These are phyloP conservation scores for Chrysolina americana DNA, from an alignment of 2,888 invertebrate genomes.

Conservation along the genomic window DNA sequence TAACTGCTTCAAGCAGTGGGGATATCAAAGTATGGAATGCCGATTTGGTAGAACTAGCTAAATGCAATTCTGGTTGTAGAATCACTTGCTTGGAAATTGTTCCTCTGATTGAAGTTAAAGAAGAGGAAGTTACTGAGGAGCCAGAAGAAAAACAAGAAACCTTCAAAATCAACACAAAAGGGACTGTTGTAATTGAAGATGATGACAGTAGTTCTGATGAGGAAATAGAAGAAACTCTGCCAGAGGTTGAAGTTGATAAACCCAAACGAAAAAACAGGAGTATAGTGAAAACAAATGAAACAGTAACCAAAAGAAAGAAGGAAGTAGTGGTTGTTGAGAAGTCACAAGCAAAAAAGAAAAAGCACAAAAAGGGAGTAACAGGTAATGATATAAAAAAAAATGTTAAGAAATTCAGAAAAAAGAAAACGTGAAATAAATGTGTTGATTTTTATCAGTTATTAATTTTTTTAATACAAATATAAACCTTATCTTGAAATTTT, in stretches of 20 bases:
- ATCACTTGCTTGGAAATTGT: slow-evolving; percentile 81
- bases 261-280: slow-evolving; percentile 58
- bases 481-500: too few species aligned
- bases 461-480: not conserved
- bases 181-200: slow-evolving; percentile 54
- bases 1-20: slow-evolving; percentile 85
- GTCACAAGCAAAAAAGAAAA: slow-evolving; percentile 13
- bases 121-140: slow-evolving; percentile 51
- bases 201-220: slow-evolving; percentile 41
- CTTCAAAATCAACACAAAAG: slow-evolving; percentile 25
- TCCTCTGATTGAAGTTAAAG: slow-evolving; percentile 62
- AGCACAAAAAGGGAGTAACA: slow-evolving; percentile 10
- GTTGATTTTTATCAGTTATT: slow-evolving; percentile 3
- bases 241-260: slow-evolving; percentile 56
- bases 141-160: slow-evolving; percentile 61
- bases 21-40: slow-evolving; percentile 82
- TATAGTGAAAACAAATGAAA: slow-evolving; percentile 63
- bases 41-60: slow-evolving; percentile 72
- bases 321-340: slow-evolving; percentile 3
- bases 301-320: slow-evolving; percentile 17
- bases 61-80: slow-evolving; percentile 78
- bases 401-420: slow-evolving; percentile 18
- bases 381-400: not conserved
- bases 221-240: slow-evolving; percentile 34
- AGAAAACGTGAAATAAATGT: slow-evolving; percentile 29